Conservation (phyloP, 2,113 vertebrate species). For the Salvator merianae region DNA sequence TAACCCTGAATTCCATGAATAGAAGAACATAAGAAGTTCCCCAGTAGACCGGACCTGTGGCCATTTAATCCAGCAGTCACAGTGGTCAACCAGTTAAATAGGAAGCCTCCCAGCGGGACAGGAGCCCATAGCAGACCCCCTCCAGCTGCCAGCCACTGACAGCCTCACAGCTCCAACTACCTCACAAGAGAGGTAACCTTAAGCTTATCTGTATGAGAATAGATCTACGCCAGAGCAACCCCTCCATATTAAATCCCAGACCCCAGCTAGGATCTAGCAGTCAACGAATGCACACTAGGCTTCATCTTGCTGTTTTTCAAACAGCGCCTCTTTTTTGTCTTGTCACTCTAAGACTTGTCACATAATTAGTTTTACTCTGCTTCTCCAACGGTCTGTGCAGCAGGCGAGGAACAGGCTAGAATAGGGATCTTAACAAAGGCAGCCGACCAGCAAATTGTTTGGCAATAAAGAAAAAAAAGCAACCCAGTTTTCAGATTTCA, state of each 20-base stretch:
- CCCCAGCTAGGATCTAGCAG: background rate
- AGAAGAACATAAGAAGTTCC: no score
- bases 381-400: slow-evolving; percentile 13
- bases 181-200: no score
- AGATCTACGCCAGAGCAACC: no score
- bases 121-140: no score
- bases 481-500: slow-evolving; percentile 47
- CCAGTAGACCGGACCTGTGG: no score
- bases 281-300: background rate
- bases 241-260: no score
- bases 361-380: slow-evolving; percentile 54
- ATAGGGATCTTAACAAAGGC: slow-evolving; percentile 39
- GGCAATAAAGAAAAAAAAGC: slow-evolving; percentile 19
- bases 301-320: slow-evolving; percentile 33
- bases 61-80: no score
- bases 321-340: slow-evolving; percentile 29
- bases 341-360: slow-evolving; percentile 45
- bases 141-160: no score
- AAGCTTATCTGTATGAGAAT: background rate
- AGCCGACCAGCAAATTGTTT: slow-evolving; percentile 56
- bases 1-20: no score
- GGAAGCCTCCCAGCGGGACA: no score
- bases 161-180: no score
- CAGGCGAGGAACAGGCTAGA: slow-evolving; percentile 34
- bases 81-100: no score